Percentiles rank a stretch among this genome's conserved stretches.
Evolutionary conservation across 2,888 invertebrate genomes (phyloP).

Genomic region (Anticlea derivata): DNA sequence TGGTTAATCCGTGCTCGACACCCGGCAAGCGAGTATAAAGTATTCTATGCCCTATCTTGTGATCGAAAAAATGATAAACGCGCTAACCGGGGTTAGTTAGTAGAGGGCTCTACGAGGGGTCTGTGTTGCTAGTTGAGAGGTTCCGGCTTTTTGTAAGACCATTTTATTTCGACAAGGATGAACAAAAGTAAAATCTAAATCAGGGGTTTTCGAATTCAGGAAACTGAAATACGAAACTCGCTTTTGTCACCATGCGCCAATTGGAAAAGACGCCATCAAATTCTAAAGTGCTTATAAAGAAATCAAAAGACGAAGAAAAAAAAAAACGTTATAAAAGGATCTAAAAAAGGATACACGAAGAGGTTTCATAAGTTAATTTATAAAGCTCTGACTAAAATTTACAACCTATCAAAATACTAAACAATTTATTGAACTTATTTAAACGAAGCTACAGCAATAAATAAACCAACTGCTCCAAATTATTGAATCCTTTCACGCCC

Average conservation of each 20-base stretch:
- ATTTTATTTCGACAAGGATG: slow-evolving; percentile 6
- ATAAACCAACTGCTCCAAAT: slow-evolving; percentile 18
- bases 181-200: background rate
- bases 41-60: slow-evolving; percentile 32
- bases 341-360: too few species aligned
- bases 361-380: background rate
- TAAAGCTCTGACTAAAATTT: slow-evolving; percentile 8
- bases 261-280: too few species aligned
- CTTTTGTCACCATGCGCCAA: too few species aligned
- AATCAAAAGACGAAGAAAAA: too few species aligned
- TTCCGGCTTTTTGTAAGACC: slow-evolving; percentile 8
- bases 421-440: slow-evolving; percentile 18
- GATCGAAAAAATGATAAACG: slow-evolving; percentile 71
- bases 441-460: slow-evolving; percentile 11
- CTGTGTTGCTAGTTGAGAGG: slow-evolving; percentile 16
- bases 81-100: slow-evolving; percentile 6
- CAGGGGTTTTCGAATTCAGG: too few species aligned
- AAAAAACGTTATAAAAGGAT: too few species aligned
- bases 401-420: slow-evolving; percentile 17
- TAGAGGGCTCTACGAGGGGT: slow-evolving; percentile 6
- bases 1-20: slow-evolving; percentile 12
- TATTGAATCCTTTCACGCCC: slow-evolving; percentile 9
- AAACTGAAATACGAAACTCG: too few species aligned
- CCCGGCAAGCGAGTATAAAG: slow-evolving; percentile 15
- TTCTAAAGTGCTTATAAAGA: too few species aligned